These are phyloP conservation scores for Pyrrhosoma nymphula DNA, from an alignment of 2,888 invertebrate genomes.

Conservation along the genomic window DNA sequence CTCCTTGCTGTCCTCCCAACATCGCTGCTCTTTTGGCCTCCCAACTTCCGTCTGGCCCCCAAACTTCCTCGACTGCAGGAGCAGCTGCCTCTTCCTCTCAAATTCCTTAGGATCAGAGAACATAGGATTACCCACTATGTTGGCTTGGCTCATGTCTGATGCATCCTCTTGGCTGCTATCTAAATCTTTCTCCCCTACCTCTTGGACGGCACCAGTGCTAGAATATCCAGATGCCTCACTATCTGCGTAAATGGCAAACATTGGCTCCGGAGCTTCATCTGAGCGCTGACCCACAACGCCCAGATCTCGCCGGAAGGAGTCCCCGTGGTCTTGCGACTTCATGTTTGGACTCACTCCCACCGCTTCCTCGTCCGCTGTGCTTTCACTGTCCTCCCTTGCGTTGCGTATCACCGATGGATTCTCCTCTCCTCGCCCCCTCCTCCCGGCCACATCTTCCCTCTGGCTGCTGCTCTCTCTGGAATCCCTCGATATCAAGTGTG, in stretches of 20 bases:
- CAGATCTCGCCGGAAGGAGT: conserved; percentile 69
- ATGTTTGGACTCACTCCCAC: neutral
- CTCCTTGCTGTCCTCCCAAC: conserved; percentile 50
- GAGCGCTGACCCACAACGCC: conserved; percentile 11
- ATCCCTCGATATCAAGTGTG: conserved; percentile 40
- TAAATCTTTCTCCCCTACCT: conserved; percentile 33
- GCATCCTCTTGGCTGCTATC: conserved; percentile 60
- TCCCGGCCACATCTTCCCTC: neutral
- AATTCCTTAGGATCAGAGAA: conserved; percentile 81
- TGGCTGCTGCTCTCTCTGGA: neutral
- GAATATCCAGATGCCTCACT: conserved; percentile 74
- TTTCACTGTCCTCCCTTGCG: conserved; percentile 38
- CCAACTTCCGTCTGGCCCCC: conserved; percentile 76
- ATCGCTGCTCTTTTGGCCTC: conserved; percentile 72
- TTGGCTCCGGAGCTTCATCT: conserved; percentile 73
- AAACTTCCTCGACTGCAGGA: conserved; percentile 77
- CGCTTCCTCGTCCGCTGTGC: conserved; percentile 40
- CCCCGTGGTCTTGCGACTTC: conserved; percentile 70
- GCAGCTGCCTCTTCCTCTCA: conserved; percentile 73
- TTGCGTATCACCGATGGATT: neutral
- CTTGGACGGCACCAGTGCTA: conserved; percentile 74
- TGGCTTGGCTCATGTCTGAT: conserved; percentile 88
- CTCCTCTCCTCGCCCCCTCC: conserved; percentile 20
- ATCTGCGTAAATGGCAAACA: conserved; percentile 72
- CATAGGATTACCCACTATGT: conserved; percentile 94